Percentiles rank a stretch among this genome's conserved stretches.
Evolutionary conservation across 2,113 vertebrate species (phyloP).

Genomic region (Elaphurus davidianus): DNA sequence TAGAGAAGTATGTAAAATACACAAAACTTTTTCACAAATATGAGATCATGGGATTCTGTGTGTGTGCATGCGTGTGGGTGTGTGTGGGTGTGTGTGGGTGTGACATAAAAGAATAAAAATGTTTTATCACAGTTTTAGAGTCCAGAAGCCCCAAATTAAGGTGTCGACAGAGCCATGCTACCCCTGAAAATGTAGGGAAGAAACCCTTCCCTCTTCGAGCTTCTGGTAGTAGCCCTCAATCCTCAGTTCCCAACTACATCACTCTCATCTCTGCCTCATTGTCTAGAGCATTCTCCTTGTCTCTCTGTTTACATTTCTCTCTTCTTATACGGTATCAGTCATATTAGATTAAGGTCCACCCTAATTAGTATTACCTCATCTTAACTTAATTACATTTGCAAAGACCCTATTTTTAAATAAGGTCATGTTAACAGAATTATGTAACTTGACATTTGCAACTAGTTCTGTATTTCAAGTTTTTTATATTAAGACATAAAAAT

Average conservation of each 20-base stretch:
- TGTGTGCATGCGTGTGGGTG: background rate
- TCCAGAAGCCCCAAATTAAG: background rate
- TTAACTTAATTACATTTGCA: background rate
- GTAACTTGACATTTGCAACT: background rate
- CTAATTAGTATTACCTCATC: background rate
- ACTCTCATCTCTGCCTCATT: background rate
- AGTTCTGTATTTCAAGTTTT: background rate
- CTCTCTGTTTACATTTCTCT: background rate
- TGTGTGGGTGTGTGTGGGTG: background rate
- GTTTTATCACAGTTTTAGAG: background rate
- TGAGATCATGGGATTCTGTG: background rate
- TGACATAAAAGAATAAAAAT: background rate
- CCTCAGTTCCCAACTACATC: background rate
- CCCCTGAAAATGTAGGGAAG: background rate
- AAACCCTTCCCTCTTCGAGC: background rate
- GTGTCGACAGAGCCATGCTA: background rate
- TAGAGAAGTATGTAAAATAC: background rate
- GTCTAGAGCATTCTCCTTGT: background rate
- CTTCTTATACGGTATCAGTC: background rate
- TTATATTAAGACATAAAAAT: background rate
- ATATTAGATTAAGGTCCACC: background rate
- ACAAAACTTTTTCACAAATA: background rate
- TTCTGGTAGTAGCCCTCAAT: background rate
- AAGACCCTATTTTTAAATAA: background rate
- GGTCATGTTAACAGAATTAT: background rate